Base-by-base conservation (phyloP, 2,888 invertebrate species). In the Aleiodes alternator region DNA sequence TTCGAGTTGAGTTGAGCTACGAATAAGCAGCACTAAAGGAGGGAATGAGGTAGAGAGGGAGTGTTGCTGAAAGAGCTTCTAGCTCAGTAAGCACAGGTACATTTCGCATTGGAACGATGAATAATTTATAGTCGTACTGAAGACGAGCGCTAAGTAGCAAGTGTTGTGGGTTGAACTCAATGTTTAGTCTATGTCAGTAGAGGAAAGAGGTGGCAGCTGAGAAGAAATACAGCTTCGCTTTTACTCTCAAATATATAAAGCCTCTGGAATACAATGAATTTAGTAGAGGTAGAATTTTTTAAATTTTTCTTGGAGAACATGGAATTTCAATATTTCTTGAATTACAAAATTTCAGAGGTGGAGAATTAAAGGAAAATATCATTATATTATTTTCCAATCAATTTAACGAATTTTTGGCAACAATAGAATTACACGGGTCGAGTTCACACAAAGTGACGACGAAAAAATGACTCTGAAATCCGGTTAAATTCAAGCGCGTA, bases 91-190 rank as follows among this genome's bases (percentile, higher is more conserved):
- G 76, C 66, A 78, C 64, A 68, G 71, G 76, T 72, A 79, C 76
- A 75, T 76, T 78, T 78, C 69, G 69, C 76, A 77, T 48, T 56
- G 69, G 57, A 38, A 68, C 75, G 73, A 80, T 80, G 79, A 80
- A 80, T 80, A 77, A 80, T 80, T 79, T 78, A 80, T 79, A 76
- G 68, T 7, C 51, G 50, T 14, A 3, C 34, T 51, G 68, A 68
- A 51, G 68, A 61, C 66, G 71, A 69, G 78, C 75, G 79, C 75
- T 79, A 82, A 80, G 80, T 80, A 80, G 80, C 79, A 80, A 80
- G 79, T 82, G 80, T 78, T 79, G 79, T 61, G 73, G 77, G 72
- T 71, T 76, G 78, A 80, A 80, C 79, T 79, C 75, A 73, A 75
- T 80, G 79, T 80, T 80, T 78, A 79, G 76, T 64, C 76, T 72